A percentile compares a stretch with the other conserved stretches of the same genome.
phyloP scores from a whole-genome alignment of 1,140 invertebrate species.

The Meteorus sp. region DNA sequence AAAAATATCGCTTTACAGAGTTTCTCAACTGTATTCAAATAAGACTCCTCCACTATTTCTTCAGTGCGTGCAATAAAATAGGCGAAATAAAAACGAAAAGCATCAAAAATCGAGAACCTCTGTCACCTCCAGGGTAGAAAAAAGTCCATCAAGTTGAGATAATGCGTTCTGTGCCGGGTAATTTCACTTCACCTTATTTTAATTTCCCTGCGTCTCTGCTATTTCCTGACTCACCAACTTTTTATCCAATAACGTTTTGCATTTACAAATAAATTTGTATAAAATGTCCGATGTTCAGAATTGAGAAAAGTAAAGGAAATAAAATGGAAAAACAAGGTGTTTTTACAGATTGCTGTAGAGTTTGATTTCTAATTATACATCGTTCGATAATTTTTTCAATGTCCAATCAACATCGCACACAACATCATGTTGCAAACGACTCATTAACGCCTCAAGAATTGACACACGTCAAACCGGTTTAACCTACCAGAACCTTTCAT shows the following conservation, averaged over 20 bases:
- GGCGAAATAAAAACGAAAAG: constrained; percentile 22
- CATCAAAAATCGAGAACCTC: no score
- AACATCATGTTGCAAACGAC: neutral
- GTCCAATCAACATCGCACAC: neutral
- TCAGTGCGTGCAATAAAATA: constrained; percentile 2
- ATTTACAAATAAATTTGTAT: no score
- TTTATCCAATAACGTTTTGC: no score
- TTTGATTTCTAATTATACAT: no score
- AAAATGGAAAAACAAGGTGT: no score
- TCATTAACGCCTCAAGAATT: constrained; percentile 13
- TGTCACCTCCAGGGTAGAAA: no score
- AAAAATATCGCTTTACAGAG: no score
- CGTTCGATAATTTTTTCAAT: no score
- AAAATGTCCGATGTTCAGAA: no score
- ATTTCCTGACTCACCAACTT: neutral
- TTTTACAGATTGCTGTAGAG: neutral
- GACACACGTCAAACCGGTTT: constrained; percentile 44
- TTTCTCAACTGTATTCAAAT: constrained; percentile 34
- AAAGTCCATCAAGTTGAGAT: constrained; percentile 54
- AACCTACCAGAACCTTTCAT: constrained; percentile 16
- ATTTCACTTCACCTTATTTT: constrained; percentile 42
- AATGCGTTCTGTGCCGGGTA: constrained; percentile 55
- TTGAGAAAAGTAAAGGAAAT: no score
- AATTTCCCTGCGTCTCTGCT: neutral
- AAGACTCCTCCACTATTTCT: neutral